phyloP scores from a whole-genome alignment of 2,113 vertebrate species.

The Herpailurus yagouaroundi region DNA sequence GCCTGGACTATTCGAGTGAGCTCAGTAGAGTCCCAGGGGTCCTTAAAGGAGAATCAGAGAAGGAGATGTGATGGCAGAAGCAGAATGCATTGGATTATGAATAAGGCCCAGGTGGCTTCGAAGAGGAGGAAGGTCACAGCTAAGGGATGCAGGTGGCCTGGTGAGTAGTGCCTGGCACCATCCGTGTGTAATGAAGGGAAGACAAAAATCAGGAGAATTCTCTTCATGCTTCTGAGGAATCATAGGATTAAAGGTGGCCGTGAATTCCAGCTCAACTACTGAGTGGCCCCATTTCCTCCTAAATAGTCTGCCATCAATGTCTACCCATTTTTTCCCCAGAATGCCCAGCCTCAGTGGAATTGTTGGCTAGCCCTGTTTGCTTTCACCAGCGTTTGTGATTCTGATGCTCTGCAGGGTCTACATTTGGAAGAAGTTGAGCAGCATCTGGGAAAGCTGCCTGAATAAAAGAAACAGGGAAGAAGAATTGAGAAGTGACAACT shows the following conservation, averaged over 20 bases:
- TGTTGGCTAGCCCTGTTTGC: background rate
- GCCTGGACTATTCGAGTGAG: background rate
- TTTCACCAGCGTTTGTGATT: background rate
- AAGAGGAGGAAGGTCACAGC: accelerated
- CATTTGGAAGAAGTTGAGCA: background rate
- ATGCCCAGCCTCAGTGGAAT: background rate
- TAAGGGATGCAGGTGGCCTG: background rate
- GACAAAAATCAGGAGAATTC: background rate
- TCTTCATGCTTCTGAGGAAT: background rate
- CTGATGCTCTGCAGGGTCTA: background rate
- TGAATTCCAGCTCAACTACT: background rate
- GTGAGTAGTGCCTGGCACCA: background rate
- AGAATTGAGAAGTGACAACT: background rate
- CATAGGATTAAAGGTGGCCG: background rate
- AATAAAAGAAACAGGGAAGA: background rate
- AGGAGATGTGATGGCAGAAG: background rate
- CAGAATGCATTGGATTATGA: background rate
- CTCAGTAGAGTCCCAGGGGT: background rate
- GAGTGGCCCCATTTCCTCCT: background rate
- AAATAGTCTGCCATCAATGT: background rate
- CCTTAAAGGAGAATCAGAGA: background rate
- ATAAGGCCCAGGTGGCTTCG: accelerated
- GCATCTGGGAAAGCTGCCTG: background rate
- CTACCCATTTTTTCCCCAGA: background rate
- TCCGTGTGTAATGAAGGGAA: background rate